Conservation (phyloP, 2,888 invertebrate genomes). For the Odontomyia ornata region DNA sequence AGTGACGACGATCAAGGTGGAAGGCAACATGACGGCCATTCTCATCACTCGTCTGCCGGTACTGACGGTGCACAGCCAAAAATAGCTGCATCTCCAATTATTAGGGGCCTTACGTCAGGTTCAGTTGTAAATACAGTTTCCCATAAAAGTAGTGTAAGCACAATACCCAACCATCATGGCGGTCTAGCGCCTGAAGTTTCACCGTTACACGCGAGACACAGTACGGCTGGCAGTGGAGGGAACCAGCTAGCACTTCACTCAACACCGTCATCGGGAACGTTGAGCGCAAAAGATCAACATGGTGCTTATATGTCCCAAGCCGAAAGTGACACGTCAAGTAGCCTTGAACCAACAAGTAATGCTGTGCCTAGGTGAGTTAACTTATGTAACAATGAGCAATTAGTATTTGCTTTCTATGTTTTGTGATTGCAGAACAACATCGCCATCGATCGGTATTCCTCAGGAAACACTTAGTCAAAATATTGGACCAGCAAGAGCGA, state of each 20-base stretch:
- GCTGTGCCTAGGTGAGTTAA: slow-evolving; percentile 58
- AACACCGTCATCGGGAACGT: slow-evolving; percentile 33
- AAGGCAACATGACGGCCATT: slow-evolving; percentile 55
- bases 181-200: slow-evolving; percentile 50
- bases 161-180: slow-evolving; percentile 43
- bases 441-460: slow-evolving; percentile 70
- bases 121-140: slow-evolving; percentile 48
- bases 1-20: slow-evolving; percentile 86
- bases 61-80: slow-evolving; percentile 44
- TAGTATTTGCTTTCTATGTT: not conserved
- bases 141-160: slow-evolving; percentile 32
- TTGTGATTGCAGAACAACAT: slow-evolving; percentile 64
- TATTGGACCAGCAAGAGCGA: slow-evolving; percentile 70
- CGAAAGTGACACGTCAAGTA: slow-evolving; percentile 57
- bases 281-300: slow-evolving; percentile 52
- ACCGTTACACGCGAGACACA: slow-evolving; percentile 57
- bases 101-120: slow-evolving; percentile 45
- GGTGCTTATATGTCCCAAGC: slow-evolving; percentile 50
- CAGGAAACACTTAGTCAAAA: slow-evolving; percentile 71
- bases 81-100: slow-evolving; percentile 43
- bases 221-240: slow-evolving; percentile 55
- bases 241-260: slow-evolving; percentile 53
- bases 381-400: not conserved
- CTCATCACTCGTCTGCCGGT: slow-evolving; percentile 52
- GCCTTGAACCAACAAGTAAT: slow-evolving; percentile 60